Conservation (phyloP, 2,113 vertebrate species). For the Lophochroa leadbeateri region DNA sequence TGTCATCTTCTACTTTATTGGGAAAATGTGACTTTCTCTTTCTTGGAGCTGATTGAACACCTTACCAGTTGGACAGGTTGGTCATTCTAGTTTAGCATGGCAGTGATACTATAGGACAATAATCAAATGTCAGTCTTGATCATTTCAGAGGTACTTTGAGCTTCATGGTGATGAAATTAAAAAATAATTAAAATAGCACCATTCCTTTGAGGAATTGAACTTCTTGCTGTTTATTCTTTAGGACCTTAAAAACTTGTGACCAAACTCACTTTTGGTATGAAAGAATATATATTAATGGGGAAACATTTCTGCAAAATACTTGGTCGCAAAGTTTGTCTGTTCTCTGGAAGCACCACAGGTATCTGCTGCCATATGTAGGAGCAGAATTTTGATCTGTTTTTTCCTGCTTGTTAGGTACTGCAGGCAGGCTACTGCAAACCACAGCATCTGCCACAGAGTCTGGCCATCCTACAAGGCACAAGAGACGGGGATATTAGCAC, state of each 20-base stretch:
- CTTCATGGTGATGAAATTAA: background rate
- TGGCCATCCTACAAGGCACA: background rate
- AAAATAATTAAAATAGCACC: background rate
- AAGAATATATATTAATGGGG: background rate
- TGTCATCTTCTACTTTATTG: background rate
- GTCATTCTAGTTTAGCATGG: background rate
- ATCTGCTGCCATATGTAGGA: background rate
- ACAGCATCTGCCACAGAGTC: background rate
- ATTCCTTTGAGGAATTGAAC: background rate
- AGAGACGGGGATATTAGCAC: background rate
- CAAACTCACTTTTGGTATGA: background rate
- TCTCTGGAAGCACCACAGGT: background rate
- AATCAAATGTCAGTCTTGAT: background rate
- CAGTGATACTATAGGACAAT: background rate
- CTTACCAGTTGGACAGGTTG: background rate
- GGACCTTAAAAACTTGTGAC: background rate
- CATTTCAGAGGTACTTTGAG: background rate
- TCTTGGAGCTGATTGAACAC: background rate
- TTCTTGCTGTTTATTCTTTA: background rate
- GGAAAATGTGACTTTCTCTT: background rate
- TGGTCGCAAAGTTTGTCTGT: background rate
- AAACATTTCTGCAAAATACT: background rate
- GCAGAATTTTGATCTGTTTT: background rate
- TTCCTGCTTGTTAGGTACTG: background rate
- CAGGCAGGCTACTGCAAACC: background rate